Evolutionary conservation across 2,888 invertebrate genomes (phyloP), one percentile per base, ranked within the genome.

Genomic region (Bellardia bayeri): DNA sequence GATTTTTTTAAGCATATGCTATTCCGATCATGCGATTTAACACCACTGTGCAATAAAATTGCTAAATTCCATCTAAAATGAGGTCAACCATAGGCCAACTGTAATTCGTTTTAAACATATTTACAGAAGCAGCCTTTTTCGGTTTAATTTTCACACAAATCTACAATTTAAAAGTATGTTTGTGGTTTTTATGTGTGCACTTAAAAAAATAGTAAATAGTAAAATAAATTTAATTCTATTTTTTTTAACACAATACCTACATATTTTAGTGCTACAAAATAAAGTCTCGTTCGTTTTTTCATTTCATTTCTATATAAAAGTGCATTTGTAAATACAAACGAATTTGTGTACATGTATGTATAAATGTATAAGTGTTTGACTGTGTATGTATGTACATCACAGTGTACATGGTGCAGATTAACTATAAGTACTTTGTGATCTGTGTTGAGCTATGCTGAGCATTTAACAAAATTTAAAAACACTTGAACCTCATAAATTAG

Each of bases 401-500:
- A 75, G 69, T 64, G 78, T 69, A 84, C 66, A 87, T 84, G 79
- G 84, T 87, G 81, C 49, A 80, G 82, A 87, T 87, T 87, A 85
- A 85, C 82, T 75, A 63, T 79, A 85, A 85, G 64, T 64, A 85
- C 82, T 82, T 84, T 76, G 72, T 87, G 87, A 87, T 85, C 87
- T 87, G 68, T 79, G 87, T 79, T 87, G 84, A 87, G 83, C 80
- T 83, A 83, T 83, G 56, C 71, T 83, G 76, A 82, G 74, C 74
- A 78, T 85, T 87, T 87, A 87, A 87, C 87, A 74, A 85, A 84
- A 85, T 82, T 82, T 82, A 82, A 85, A 87, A 87, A 82, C 87
- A 85, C 87, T 87, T 87, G 78, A 85, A 87, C 87, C 85, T 82
- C 85, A 85, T 87, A 87, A 87, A 87, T 87, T 87, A 87, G 87